These are phyloP conservation scores for Heliocidaris erythrogramma DNA, from an alignment of 35 echinoderm and acorn worm genomes.

Conservation along the genomic window DNA sequence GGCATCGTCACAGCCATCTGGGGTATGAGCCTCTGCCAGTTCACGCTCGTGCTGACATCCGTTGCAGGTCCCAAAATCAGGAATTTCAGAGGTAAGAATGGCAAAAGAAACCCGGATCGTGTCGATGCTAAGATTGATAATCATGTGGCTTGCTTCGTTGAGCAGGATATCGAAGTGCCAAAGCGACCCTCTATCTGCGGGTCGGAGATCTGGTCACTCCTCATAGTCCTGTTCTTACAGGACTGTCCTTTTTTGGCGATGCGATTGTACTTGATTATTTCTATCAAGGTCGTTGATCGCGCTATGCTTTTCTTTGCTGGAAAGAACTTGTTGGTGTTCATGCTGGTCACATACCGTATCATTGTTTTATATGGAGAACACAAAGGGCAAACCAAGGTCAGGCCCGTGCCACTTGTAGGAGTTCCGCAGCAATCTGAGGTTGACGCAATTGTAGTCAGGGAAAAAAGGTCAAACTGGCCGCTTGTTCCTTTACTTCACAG, in stretches of 20 bases:
- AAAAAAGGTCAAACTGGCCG: background rate
- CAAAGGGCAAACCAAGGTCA: background rate
- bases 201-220: conserved; percentile 86
- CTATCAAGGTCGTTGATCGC: conserved; percentile 64
- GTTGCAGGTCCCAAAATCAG: conserved; percentile 57
- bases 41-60: conserved; percentile 67
- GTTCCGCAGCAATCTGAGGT: background rate
- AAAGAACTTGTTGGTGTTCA: conserved; percentile 80
- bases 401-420: background rate
- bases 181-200: conserved; percentile 54
- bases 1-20: conserved; percentile 47
- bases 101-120: background rate
- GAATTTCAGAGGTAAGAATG: conserved; percentile 23
- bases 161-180: background rate
- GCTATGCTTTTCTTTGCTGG: conserved; percentile 92
- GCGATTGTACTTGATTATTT: conserved; percentile 79
- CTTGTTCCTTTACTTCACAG: background rate
- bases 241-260: conserved; percentile 83
- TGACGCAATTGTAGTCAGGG: background rate
- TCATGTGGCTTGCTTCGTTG: background rate
- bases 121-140: background rate
- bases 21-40: conserved; percentile 75
- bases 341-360: conserved; percentile 76
- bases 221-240: conserved; percentile 73
- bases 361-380: conserved; percentile 45